These are phyloP conservation scores for Phoebastria nigripes DNA, from an alignment of 2,797 vertebrate genomes.

Conservation along the genomic window DNA sequence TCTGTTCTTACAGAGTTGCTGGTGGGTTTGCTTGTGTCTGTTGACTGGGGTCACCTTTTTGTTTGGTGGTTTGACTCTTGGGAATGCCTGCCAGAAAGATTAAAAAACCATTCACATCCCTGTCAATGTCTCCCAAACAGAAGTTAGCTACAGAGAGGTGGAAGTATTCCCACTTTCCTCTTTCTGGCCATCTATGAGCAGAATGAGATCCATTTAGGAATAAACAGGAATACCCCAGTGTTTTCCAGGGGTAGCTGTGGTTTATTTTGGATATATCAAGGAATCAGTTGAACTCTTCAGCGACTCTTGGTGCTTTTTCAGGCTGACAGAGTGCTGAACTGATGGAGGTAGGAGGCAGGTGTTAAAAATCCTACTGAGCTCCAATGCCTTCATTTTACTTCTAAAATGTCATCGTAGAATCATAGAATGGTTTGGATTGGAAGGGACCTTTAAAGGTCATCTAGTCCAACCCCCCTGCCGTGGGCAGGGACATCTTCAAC, in stretches of 20 bases:
- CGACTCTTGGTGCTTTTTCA: neutral
- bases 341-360: neutral
- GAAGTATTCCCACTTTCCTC: neutral
- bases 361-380: neutral
- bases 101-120: neutral
- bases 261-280: neutral
- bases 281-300: neutral
- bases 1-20: neutral
- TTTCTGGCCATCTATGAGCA: neutral
- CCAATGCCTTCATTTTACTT: fast-evolving
- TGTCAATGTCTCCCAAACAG: neutral
- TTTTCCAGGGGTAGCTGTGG: neutral
- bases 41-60: neutral
- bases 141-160: neutral
- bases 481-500: neutral
- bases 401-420: neutral
- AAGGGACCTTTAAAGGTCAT: neutral
- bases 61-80: neutral
- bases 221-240: neutral
- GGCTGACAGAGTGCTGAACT: neutral
- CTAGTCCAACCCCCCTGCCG: neutral
- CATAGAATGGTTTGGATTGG: neutral
- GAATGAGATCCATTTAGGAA: neutral
- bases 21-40: neutral
- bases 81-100: neutral